Conservation (phyloP, 2,888 invertebrate species). For the Heliconius ethilla region DNA sequence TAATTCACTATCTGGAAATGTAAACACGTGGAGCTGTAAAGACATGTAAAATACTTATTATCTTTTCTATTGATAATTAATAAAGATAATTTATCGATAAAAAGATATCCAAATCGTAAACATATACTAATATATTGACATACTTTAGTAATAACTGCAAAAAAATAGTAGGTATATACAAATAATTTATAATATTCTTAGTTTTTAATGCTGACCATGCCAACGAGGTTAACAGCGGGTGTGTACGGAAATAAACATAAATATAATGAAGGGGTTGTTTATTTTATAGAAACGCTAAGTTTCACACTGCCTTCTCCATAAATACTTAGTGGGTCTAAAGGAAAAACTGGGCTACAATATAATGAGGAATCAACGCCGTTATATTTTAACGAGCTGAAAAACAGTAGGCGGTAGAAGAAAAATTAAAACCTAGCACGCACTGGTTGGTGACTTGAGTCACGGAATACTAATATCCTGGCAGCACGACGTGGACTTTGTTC, state of each 20-base stretch:
- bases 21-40: no score
- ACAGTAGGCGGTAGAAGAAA: constrained; percentile 33
- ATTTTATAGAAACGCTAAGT: constrained; percentile 41
- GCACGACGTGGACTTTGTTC: constrained; percentile 19
- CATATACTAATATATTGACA: not conserved
- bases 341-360: constrained; percentile 44
- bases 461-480: constrained; percentile 31
- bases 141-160: not conserved
- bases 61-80: not conserved
- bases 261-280: constrained; percentile 33
- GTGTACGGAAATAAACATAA: constrained; percentile 20
- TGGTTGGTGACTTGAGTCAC: constrained; percentile 34
- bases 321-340: constrained; percentile 39
- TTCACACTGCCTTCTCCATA: constrained; percentile 34
- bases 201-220: constrained; percentile 9
- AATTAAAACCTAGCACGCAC: constrained; percentile 36
- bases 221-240: constrained; percentile 17
- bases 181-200: not conserved
- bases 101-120: not conserved
- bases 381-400: constrained; percentile 43
- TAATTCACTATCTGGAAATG: no score
- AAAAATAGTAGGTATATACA: not conserved
- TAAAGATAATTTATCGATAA: not conserved
- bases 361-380: constrained; percentile 44
- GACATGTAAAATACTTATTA: no score